These are phyloP conservation scores for Lanius ludovicianus DNA, from an alignment of 2,113 vertebrate genomes.

Conservation along the genomic window DNA sequence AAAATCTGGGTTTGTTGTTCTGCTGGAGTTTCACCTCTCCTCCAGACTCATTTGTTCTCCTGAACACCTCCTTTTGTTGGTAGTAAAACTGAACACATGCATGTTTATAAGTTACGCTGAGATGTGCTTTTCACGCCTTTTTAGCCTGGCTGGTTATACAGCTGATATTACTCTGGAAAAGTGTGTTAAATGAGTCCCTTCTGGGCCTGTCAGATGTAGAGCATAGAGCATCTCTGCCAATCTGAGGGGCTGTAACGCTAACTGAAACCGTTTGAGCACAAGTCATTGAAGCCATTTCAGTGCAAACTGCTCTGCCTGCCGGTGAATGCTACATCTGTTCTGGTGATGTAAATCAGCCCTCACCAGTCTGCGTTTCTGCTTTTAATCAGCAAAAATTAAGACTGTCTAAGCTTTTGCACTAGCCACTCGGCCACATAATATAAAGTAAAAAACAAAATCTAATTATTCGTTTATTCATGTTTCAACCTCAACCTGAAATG, in stretches of 20 bases:
- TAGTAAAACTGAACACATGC: neutral
- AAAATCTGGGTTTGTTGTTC: neutral
- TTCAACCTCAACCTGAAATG: neutral
- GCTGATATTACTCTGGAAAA: neutral
- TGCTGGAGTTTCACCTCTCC: neutral
- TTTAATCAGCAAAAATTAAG: constrained; percentile 35
- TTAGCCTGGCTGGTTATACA: neutral
- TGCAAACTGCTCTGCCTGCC: neutral
- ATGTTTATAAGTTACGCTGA: neutral
- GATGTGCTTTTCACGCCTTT: neutral
- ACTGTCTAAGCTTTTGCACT: neutral
- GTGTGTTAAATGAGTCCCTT: neutral
- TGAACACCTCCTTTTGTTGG: neutral
- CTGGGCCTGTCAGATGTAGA: neutral
- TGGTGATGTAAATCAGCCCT: neutral
- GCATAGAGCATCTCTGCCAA: neutral
- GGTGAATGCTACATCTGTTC: neutral
- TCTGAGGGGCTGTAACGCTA: neutral
- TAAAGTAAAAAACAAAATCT: neutral
- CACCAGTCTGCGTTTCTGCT: neutral
- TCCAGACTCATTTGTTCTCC: neutral
- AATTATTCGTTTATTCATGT: neutral
- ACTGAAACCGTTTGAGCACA: neutral
- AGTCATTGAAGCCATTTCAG: neutral
- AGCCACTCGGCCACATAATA: neutral